Base-by-base conservation (phyloP, 2,113 vertebrate species). In the Corythornis vintsioides region DNA sequence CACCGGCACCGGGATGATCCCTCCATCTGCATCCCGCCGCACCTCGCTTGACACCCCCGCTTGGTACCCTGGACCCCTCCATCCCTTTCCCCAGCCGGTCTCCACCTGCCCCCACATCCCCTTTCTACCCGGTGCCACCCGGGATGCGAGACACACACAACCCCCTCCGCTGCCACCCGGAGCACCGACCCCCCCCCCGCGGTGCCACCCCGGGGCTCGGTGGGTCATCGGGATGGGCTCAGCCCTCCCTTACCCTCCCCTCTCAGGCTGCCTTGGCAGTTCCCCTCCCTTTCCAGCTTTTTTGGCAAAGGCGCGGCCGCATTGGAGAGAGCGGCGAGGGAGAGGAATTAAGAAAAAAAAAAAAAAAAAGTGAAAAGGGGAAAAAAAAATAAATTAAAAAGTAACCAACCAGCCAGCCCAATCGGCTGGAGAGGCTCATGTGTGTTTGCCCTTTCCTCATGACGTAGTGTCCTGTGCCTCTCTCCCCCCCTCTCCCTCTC, bases 371-470 rank as follows among this genome's bases (percentile, higher is more conserved):
- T 10, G 20, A 53, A 53, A 53, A 24, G 26, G 26, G 24, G 6
- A 3, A 94, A 95, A 92, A 94, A 94, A 96, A 94, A 24, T 22
- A 5, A 12, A 31, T 4, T 10, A 33, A 31, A 42, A 25, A 56
- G 4, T 1, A 6, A 10, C 5, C 26, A 56, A 22, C 5, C 31
- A 63, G 55, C 8, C 67, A 97, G 97, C 94, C 95, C 98, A 96
- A 97, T 97, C 97, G 97, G 97, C 97, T 95, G 98, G 90, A 97
- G 97, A 98, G 97, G 87, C 79, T 90, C 9, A 52, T 92, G 95
- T 86, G 96, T 95, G 93, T 96, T 95, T 97, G 95, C 97, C 98
- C 97, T 97, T 97, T 98, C 96, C 91, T 98, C 98, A 98, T 98
- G 98, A 98, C 98, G 95, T 97, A 42, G 96, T 96, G 97, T 98